Base-by-base conservation (phyloP, 2,888 invertebrate species). In the Coelogynopora nodosa region DNA sequence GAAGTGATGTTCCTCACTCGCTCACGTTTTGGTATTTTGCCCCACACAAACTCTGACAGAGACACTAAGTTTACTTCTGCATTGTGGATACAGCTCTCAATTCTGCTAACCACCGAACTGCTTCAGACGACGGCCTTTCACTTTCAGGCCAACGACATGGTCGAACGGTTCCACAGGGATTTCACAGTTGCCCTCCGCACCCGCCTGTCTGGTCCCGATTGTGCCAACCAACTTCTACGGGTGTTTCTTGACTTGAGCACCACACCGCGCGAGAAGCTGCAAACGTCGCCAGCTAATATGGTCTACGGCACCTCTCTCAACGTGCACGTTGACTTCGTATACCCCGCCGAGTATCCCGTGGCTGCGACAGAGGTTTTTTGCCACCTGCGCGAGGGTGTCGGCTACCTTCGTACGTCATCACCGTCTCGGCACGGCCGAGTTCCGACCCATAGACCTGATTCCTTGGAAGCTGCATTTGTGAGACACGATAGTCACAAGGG, bases 121-220 rank as follows among this genome's bases (percentile, higher is more conserved):
- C 49, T 10, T 49, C 49, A 49, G 49, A 80, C n/a, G 27, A 80
- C n/a, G 26, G 81, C 84, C 13, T 29, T 28, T n/a, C 2, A 85
- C 23, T 88, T 13, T 28, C 89, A 90, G 67, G 88, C 90, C 0
- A 92, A 92, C 85, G 92, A 91, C 0, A 89, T 92, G 86, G 89
- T 92, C 0, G 92, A 92, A 88, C 88, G 91, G 0, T 90, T 91
- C 86, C 92, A 93, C 88, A 88, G 92, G 0, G 89, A 90, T 1
- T 88, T 92, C 84, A 92, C 91, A 89, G 89, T 91, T 0, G 90
- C 92, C 0, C 87, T 91, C 27, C 90, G 86, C 86, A 31, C 88
- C 0, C 67, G 23, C 13, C 29, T 82, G 10, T 30, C 29, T 10
- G 80, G 67, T 0, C 23, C 31, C 1, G 74, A 88, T 49, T 91